Evolutionary conservation across 2,888 invertebrate species (phyloP).

Genomic region (Lithophane socia): DNA sequence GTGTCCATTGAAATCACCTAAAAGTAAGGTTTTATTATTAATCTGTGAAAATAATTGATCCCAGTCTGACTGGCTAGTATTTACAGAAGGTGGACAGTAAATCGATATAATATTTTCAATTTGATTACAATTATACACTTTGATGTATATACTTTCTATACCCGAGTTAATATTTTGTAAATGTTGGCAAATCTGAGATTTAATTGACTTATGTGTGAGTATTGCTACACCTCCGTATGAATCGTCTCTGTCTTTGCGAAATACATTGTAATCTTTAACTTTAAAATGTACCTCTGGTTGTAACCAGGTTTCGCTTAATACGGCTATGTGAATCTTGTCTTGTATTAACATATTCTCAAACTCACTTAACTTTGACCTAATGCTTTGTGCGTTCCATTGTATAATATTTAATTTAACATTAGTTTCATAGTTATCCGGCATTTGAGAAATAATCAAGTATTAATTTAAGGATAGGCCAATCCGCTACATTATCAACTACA

Average conservation of each 20-base stretch:
- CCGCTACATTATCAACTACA: too few species aligned
- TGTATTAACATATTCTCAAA: constrained; percentile 10
- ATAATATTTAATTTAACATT: not conserved
- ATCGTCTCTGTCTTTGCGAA: constrained; percentile 5
- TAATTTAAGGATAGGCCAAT: too few species aligned
- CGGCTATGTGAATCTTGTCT: constrained; percentile 12
- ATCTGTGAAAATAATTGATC: not conserved
- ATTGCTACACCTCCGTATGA: constrained; percentile 11
- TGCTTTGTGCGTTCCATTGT: constrained; percentile 6
- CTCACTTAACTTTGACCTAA: not conserved
- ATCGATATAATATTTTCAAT: not conserved
- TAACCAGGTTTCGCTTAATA: constrained; percentile 11
- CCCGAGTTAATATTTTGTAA: not conserved
- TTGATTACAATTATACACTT: constrained; percentile 1
- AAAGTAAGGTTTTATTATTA: not conserved
- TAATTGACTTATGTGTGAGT: constrained; percentile 1
- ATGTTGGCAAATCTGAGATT: not conserved
- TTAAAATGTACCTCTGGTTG: constrained; percentile 2
- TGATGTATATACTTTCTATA: constrained; percentile 2
- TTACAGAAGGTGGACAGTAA: not conserved
- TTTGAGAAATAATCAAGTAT: too few species aligned
- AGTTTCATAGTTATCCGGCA: not conserved
- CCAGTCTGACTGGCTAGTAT: constrained; percentile 3
- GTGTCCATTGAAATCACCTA: not conserved
- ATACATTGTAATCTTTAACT: constrained; percentile 8